phyloP scores from a whole-genome alignment of 1,140 invertebrate species.

The Colletes latitarsis region DNA sequence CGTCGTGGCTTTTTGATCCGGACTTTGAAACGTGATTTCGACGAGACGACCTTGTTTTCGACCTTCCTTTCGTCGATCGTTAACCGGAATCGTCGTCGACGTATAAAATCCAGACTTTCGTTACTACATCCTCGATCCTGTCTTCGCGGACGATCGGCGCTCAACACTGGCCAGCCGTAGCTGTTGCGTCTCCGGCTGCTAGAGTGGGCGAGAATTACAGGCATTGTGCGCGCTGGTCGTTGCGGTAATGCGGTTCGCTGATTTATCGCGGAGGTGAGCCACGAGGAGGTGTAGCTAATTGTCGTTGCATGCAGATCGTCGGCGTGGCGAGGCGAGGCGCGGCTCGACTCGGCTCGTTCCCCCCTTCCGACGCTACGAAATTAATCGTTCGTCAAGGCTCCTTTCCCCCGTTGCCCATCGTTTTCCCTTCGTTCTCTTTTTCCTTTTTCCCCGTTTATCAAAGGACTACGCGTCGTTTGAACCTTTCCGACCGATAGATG shows the following conservation, averaged over 20 bases:
- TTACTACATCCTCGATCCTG: conserved; percentile 55
- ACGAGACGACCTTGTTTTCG: not conserved
- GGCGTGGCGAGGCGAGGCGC: conserved; percentile 54
- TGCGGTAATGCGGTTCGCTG: conserved; percentile 77
- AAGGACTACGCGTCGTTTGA: too few relatives aligned
- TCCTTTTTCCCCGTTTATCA: too few relatives aligned
- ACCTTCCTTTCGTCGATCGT: conserved; percentile 24
- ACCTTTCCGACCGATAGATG: too few relatives aligned
- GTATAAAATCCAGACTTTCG: conserved; percentile 39
- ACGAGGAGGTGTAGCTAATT: conserved; percentile 79
- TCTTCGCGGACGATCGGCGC: conserved; percentile 52
- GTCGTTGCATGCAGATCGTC: conserved; percentile 77
- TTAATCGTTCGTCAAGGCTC: conserved; percentile 67
- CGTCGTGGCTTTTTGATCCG: too few relatives aligned
- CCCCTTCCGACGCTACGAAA: conserved; percentile 66
- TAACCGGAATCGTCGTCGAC: conserved; percentile 29
- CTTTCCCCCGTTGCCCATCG: not conserved
- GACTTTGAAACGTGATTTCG: too few relatives aligned
- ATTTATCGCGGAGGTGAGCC: conserved; percentile 76
- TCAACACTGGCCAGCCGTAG: not conserved
- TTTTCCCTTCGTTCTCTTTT: too few relatives aligned
- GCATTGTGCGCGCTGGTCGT: conserved; percentile 72
- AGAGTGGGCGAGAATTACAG: conserved; percentile 78
- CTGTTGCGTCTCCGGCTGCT: conserved; percentile 43
- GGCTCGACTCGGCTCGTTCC: conserved; percentile 63